These are phyloP conservation scores for Parazoanthus atlanticus DNA, from an alignment of 92 coral and sea anemone genomes.

Conservation along the genomic window DNA sequence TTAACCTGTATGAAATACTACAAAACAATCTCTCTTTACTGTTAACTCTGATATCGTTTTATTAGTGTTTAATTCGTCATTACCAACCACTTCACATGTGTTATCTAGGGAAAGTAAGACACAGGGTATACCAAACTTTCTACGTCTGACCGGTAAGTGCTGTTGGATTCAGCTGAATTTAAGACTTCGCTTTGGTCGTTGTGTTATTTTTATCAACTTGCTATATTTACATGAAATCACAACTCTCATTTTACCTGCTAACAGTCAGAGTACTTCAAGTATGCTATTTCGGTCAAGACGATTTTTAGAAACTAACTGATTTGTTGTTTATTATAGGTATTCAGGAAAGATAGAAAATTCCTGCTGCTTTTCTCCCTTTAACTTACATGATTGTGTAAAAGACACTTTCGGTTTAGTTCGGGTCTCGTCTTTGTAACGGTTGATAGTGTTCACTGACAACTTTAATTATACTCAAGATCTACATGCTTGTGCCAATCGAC, in stretches of 20 bases:
- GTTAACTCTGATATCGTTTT: not conserved
- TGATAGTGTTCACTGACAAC: no score
- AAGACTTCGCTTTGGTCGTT: not conserved
- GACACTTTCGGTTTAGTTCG: no score
- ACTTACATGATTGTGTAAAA: no score
- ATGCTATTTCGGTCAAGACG: no score
- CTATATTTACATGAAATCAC: not conserved
- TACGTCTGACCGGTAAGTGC: not conserved
- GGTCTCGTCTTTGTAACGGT: no score
- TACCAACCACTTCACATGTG: not conserved
- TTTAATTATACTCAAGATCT: no score
- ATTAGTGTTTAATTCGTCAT: not conserved
- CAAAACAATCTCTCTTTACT: not conserved
- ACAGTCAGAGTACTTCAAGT: not conserved
- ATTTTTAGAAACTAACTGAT: not conserved
- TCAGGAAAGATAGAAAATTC: no score
- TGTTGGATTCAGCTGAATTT: not conserved
- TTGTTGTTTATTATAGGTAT: not conserved
- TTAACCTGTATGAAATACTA: not conserved
- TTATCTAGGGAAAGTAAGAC: not conserved
- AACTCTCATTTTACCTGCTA: not conserved
- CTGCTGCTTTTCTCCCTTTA: no score
- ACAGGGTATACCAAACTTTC: not conserved
- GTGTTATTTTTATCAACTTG: not conserved
- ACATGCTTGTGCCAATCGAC: no score